phyloP scores from a whole-genome alignment of 2,113 vertebrate species.

The Siniperca knerii region DNA sequence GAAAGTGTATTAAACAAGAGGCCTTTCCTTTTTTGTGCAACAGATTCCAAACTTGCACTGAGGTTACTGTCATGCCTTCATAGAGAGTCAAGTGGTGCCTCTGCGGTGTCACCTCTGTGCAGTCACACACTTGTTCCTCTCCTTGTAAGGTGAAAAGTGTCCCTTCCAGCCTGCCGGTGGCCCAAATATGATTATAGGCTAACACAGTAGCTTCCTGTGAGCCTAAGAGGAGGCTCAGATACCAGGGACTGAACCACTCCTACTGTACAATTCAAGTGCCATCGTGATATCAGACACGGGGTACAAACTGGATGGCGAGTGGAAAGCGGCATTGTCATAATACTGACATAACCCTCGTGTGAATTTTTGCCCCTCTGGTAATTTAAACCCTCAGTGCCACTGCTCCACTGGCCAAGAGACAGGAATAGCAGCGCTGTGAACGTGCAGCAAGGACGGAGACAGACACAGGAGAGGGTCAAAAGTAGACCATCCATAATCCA shows the following conservation, averaged over 20 bases:
- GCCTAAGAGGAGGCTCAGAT: constrained; percentile 22
- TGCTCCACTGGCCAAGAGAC: constrained; percentile 30
- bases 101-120: constrained; percentile 25
- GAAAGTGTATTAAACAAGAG: not conserved
- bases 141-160: constrained; percentile 67
- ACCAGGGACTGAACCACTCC: constrained; percentile 43
- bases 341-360: constrained; percentile 31
- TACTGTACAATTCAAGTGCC: constrained; percentile 23
- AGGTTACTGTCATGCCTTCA: not conserved
- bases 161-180: constrained; percentile 12
- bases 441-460: not conserved
- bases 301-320: not conserved
- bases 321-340: constrained; percentile 24
- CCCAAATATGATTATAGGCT: constrained; percentile 17
- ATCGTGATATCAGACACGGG: constrained; percentile 21
- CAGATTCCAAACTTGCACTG: constrained; percentile 1
- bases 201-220: constrained; percentile 27
- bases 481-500: not conserved
- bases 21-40: not conserved
- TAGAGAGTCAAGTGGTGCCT: constrained; percentile 31
- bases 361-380: constrained; percentile 26
- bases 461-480: constrained; percentile 4
- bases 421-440: constrained; percentile 30
- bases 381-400: constrained; percentile 28
- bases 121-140: constrained; percentile 56